These are phyloP conservation scores for Sabellastarte sp. DNA, from an alignment of 2,888 invertebrate species.

Conservation along the genomic window DNA sequence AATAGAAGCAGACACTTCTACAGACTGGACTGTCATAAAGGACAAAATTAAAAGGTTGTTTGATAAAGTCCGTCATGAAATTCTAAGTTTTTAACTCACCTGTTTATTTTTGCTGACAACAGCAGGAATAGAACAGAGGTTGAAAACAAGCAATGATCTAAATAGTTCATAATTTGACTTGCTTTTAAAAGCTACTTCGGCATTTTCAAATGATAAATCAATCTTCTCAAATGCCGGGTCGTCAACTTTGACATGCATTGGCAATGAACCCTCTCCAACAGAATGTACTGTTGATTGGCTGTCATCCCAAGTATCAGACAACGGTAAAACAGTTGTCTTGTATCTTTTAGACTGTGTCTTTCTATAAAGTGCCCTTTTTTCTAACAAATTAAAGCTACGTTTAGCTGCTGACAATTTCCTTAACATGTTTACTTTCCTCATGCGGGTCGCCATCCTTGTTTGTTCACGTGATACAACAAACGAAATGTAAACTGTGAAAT, in stretches of 20 bases:
- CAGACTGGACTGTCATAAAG: too few relatives aligned
- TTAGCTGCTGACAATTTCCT: too few relatives aligned
- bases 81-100: constrained; percentile 72
- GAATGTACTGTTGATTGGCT: neutral
- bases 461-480: too few relatives aligned
- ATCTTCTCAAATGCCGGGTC: constrained; percentile 29
- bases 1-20: too few relatives aligned
- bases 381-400: too few relatives aligned
- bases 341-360: too few relatives aligned
- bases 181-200: constrained; percentile 88
- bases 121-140: constrained; percentile 81
- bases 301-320: neutral
- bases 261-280: neutral
- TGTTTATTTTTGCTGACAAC: constrained; percentile 89
- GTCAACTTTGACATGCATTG: neutral
- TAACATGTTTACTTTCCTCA: too few relatives aligned
- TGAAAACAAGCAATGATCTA: constrained; percentile 87
- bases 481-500: too few relatives aligned
- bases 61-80: too few relatives aligned
- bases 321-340: neutral
- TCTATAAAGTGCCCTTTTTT: too few relatives aligned
- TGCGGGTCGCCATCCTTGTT: too few relatives aligned
- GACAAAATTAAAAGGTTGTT: too few relatives aligned
- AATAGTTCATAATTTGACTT: constrained; percentile 90
- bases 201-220: constrained; percentile 72